These are phyloP conservation scores for Sebastes elongatus DNA, from an alignment of 2,797 vertebrate species.

Conservation along the genomic window DNA sequence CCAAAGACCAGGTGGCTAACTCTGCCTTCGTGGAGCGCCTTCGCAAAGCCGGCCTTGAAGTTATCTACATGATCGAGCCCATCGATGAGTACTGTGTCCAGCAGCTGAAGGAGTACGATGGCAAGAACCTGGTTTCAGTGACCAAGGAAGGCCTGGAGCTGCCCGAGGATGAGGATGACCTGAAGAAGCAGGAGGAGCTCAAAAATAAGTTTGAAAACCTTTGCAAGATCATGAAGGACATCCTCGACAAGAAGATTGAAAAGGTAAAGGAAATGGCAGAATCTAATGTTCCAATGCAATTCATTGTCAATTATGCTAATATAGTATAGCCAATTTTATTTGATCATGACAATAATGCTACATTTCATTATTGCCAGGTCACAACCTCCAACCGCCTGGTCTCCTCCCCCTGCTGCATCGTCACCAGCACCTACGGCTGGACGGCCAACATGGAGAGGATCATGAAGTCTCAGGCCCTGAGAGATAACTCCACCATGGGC, in stretches of 20 bases:
- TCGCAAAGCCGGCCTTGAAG: slow-evolving; percentile 93
- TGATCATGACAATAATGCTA: not conserved
- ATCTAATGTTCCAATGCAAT: not conserved
- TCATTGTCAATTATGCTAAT: not conserved
- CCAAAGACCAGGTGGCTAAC: slow-evolving; percentile 97
- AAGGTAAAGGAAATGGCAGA: slow-evolving; percentile 80
- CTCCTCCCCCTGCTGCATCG: slow-evolving; percentile 93
- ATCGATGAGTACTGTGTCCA: slow-evolving; percentile 98
- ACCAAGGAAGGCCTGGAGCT: slow-evolving; percentile 96
- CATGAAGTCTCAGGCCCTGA: slow-evolving; percentile 95
- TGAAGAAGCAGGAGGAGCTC: slow-evolving; percentile 92
- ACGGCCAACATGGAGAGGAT: slow-evolving; percentile 98
- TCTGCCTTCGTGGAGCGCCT: slow-evolving; percentile 96
- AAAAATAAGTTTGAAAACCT: slow-evolving; percentile 92
- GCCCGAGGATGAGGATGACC: slow-evolving; percentile 95
- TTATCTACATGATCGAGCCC: slow-evolving; percentile 98
- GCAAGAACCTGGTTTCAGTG: slow-evolving; percentile 92
- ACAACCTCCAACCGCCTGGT: slow-evolving; percentile 91
- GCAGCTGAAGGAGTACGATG: slow-evolving; percentile 95
- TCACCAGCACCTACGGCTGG: slow-evolving; percentile 96
- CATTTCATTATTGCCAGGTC: slow-evolving; percentile 74
- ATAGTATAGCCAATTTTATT: not conserved
- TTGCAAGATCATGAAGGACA: slow-evolving; percentile 98
- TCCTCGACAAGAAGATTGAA: slow-evolving; percentile 95
- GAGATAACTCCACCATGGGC: slow-evolving; percentile 97